phyloP scores from a whole-genome alignment of 2,888 invertebrate species.

The Apomyelois bistriatella region DNA sequence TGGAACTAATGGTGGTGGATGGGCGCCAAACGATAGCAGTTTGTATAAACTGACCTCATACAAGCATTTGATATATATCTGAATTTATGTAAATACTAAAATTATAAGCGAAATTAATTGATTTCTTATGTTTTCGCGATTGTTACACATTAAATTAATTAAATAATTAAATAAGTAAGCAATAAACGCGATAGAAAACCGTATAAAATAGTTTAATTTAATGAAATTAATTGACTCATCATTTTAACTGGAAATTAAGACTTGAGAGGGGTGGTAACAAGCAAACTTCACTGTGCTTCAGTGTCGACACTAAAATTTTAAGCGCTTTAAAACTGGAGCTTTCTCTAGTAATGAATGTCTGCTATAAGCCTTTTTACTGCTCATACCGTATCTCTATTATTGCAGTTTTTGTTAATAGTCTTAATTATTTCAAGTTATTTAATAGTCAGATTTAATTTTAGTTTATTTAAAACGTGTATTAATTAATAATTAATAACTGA shows the following conservation, averaged over 20 bases:
- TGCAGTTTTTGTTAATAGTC: background rate
- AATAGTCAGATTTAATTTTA: too few relatives aligned
- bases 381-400: background rate
- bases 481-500: too few relatives aligned
- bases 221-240: background rate
- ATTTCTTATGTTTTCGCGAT: too few relatives aligned
- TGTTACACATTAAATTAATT: too few relatives aligned
- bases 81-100: too few relatives aligned
- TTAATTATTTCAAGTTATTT: background rate
- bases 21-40: too few relatives aligned
- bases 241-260: background rate
- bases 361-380: conserved; percentile 4
- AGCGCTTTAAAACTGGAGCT: background rate
- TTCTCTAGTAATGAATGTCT: background rate
- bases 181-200: background rate
- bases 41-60: too few relatives aligned
- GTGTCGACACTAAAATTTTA: conserved; percentile 4
- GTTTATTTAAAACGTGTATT: too few relatives aligned
- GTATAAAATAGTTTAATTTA: too few relatives aligned
- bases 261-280: background rate
- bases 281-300: background rate
- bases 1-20: too few relatives aligned
- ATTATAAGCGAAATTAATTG: too few relatives aligned
- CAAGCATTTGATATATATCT: too few relatives aligned
- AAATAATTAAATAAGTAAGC: background rate